Base-by-base conservation (phyloP, 2,797 vertebrate genomes). In the Lophius americanus region DNA sequence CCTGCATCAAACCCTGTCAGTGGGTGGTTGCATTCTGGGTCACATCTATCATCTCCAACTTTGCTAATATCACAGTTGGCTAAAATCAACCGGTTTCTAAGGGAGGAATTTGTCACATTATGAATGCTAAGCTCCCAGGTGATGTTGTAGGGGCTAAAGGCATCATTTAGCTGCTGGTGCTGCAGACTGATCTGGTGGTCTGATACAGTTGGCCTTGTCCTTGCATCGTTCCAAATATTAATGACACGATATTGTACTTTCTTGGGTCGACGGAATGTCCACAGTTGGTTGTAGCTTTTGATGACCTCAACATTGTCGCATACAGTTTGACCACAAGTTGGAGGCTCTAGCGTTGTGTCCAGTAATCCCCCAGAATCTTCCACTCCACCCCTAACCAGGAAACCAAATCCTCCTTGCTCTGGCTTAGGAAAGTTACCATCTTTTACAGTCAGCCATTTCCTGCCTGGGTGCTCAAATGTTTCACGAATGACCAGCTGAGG, bases 11-110 rank as follows among this genome's bases (percentile, higher is more conserved):
- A 96, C 3, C 98, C 98, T 0, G 98, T 99, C 76, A 98, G 88
- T 0, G 95, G 96, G 88, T 99, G 98, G 89, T 98, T 99, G 86
- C 98, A 99, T 82, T 99, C 97, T 0, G 94, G 95, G 73, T 99
- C 96, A 0, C 98, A 99, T 33, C 79, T 90, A 53, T 96, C 95
- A 0, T 98, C 94, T 0, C 97, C 98, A 0, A 99, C 95, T 91
- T 99, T 98, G 92, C 93, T 95, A 83, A 98, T 97, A 53, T 99
- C 98, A 9, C 98, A 99, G 92, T 99, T 99, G 56, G 98, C 96
- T 35, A 99, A 89, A 75, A 99, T 94, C 75, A 99, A 91, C 1
- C 98, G 94, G 63, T 93, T 90, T n/a, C 96, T 95, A 41, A 99
- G 91, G 3, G 95, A 97, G 4, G 98, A 97, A 73, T 97, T 98